These are phyloP conservation scores for Planiliza haematocheilus DNA, from an alignment of 2,113 vertebrate genomes.

Conservation along the genomic window DNA sequence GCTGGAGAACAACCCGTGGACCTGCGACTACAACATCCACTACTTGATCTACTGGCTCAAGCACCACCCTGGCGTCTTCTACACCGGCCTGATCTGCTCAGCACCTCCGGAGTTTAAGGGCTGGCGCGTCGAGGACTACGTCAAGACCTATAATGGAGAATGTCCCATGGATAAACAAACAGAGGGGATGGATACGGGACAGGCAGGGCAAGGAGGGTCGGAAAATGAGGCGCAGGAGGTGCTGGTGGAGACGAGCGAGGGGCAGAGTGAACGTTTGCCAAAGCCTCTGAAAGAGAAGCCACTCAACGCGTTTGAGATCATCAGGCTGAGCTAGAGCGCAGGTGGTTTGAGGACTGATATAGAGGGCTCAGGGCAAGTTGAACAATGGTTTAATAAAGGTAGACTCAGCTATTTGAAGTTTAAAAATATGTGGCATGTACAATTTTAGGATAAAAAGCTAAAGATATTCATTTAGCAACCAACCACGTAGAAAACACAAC, in stretches of 20 bases:
- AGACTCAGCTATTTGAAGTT: constrained; percentile 26
- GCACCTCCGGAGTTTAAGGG: constrained; percentile 91
- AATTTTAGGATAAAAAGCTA: constrained; percentile 8
- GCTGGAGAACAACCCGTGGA: constrained; percentile 93
- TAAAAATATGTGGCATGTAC: neutral
- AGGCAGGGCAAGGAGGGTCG: constrained; percentile 79
- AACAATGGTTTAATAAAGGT: constrained; percentile 27
- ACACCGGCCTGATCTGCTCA: constrained; percentile 90
- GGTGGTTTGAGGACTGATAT: neutral
- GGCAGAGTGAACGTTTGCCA: constrained; percentile 75
- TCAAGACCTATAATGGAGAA: constrained; percentile 95
- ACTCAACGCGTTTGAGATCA: constrained; percentile 75
- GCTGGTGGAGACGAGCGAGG: constrained; percentile 82
- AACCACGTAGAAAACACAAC: neutral
- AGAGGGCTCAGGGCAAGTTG: constrained; percentile 31
- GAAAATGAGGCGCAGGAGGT: constrained; percentile 83
- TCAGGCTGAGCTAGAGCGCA: constrained; percentile 76
- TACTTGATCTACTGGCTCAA: constrained; percentile 98
- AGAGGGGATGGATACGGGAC: constrained; percentile 70
- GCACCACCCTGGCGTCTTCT: constrained; percentile 90
- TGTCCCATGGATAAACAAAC: constrained; percentile 91
- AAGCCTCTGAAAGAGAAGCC: constrained; percentile 62
- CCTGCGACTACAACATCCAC: constrained; percentile 98
- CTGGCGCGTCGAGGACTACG: constrained; percentile 93
- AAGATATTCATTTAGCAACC: neutral